A percentile compares a stretch with the other conserved stretches of the same genome.
phyloP scores from a whole-genome alignment of 2,113 vertebrate genomes.

The Nesoenas mayeri region DNA sequence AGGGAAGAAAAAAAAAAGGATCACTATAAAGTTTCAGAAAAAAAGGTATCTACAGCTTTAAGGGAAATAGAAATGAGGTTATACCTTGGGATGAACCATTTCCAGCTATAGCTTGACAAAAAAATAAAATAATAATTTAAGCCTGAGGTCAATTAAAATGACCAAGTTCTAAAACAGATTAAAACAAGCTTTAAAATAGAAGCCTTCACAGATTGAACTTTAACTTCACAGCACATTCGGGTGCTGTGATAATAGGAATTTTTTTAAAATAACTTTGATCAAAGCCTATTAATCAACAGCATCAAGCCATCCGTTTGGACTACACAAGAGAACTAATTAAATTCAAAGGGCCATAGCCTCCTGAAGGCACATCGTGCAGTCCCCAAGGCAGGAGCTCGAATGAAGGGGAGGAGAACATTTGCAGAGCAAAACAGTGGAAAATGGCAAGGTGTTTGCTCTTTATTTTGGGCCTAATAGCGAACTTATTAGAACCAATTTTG shows the following conservation, averaged over 20 bases:
- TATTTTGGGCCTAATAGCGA: background rate
- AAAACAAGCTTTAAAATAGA: background rate
- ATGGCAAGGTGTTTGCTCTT: background rate
- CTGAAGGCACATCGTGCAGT: background rate
- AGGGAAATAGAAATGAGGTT: background rate
- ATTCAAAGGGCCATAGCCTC: constrained; percentile 13
- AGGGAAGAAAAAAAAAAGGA: background rate
- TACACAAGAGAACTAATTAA: constrained; percentile 56
- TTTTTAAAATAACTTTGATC: background rate
- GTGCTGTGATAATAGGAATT: background rate
- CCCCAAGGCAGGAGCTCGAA: background rate
- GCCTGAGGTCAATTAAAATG: background rate
- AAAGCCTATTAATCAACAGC: constrained; percentile 46
- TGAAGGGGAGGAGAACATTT: background rate
- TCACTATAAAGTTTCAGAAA: background rate
- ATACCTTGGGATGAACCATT: background rate
- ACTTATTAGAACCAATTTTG: background rate
- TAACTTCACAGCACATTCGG: background rate
- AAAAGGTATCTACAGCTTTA: background rate
- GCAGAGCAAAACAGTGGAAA: background rate
- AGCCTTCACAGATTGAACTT: background rate
- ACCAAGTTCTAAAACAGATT: background rate
- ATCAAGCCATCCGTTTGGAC: background rate
- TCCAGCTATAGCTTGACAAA: background rate
- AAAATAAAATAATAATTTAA: background rate